Base-by-base conservation (phyloP, 2,113 vertebrate genomes). In the Microcebus griseorufus region DNA sequence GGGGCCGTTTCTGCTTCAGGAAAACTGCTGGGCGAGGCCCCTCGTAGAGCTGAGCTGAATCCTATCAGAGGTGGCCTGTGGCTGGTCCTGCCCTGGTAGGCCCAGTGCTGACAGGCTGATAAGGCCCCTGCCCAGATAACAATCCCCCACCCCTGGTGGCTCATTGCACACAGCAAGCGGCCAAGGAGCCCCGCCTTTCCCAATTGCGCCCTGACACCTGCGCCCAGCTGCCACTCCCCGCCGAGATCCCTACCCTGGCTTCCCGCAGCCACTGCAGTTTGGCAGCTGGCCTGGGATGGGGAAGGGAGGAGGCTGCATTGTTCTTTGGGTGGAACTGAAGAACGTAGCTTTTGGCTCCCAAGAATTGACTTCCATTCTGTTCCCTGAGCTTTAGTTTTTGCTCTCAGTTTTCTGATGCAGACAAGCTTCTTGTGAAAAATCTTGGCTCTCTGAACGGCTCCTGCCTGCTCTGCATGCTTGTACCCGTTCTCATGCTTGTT, bases 41-140 rank as follows among this genome's bases (percentile, higher is more conserved):
- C 53, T 2, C 1, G 42, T 6, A 12, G 53, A 48, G 18, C 55
- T 4, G 0, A 88, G 55, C 62, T 76, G 67, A 48, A 39, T 11
- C 55, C 20, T 37, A 9, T 37, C 75, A 60, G 83, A 25, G 2
- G 17, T 76, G 51, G 76, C 81, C 53, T 5, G 29, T 17, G 53
- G 42, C 76, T 34, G 13, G 23, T 16, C 2, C 76, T 78, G 83
- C 10, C 20, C 29, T 1, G 25, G 22, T 58, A 69, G 65, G 39
- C 78, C 37, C 11, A 70, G 95, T n/a, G 88, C 93, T 89, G 94
- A 60, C 82, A 88, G 42, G 90, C 95, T 85, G 48, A 32, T 55
- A 55, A 75, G 20, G 83, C 93, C 96, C 34, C 10, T 86, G 25
- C 13, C 55, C 62, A 89, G 93, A 86, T 76, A 79, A 78, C 85